Evolutionary conservation across 2,797 vertebrate species (phyloP), one percentile per base, ranked within the genome.

Genomic region (Periophthalmus magnuspinnatus): DNA sequence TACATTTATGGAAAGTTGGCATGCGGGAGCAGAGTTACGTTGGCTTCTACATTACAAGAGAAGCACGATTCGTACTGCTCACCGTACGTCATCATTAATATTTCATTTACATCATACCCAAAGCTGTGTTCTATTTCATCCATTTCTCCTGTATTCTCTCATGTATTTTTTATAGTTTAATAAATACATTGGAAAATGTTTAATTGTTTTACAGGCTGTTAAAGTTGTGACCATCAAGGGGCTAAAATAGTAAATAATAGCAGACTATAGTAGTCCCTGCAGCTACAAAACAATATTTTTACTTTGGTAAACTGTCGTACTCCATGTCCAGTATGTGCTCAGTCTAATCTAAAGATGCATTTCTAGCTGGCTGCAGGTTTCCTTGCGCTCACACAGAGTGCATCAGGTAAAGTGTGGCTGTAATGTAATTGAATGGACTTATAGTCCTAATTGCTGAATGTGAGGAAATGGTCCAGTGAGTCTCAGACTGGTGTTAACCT

Each of bases 371-470:
- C 36, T 13, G 61, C 38, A 47, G 21, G n/a, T 45, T 63, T 45
- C 9, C 36, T 22, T 63, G n/a, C 61, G 7, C 61, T 62, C 36
- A 34, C 3, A 7, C 21, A 47, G 22, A 63, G 61, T 47, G 61
- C 61, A 24, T 47, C 61, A 48, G 61, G 61, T 47, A 47, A 64
- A 64, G 41, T 64, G 61, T 47, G 22, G 17, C 61, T 64, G 22
- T 64, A 64, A 64, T 47, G 6, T 47, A 16, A 64, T 64, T 45
- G 21, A 28, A 48, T 48, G 19, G 11, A 21, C 11, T 62, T 64
- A 64, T 28, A 24, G 16, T 64, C 47, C 61, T 64, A 47, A 64
- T 64, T 64, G 38, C 61, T 48, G 38, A 64, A 28, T 28, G 61
- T 64, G 61, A 64, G 61, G 61, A 64, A 64, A 64, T 48, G 61